These are phyloP conservation scores for Ommatoiulus sabulosus DNA, from an alignment of 2,888 invertebrate genomes.

Conservation along the genomic window DNA sequence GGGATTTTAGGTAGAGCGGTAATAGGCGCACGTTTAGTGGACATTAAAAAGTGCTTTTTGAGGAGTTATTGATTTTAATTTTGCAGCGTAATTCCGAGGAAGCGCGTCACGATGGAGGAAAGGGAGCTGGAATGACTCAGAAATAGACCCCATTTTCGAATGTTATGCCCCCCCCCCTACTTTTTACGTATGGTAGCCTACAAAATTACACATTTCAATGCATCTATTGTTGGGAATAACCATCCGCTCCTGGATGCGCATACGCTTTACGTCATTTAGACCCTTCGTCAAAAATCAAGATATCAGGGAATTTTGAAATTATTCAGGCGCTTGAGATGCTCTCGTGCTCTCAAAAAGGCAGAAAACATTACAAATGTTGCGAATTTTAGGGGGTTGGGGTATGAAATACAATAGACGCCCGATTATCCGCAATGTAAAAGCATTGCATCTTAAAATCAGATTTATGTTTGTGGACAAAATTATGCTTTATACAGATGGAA, in stretches of 20 bases:
- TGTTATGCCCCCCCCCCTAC: background rate
- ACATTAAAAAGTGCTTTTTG: background rate
- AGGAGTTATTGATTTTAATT: background rate
- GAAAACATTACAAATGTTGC: no score
- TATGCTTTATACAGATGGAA: no score
- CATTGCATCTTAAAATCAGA: no score
- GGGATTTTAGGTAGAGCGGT: background rate
- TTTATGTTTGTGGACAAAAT: no score
- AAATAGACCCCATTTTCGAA: background rate
- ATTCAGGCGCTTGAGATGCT: no score
- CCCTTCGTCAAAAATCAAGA: no score
- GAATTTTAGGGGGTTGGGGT: no score
- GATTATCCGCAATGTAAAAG: no score
- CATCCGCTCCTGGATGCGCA: background rate
- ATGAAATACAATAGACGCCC: no score
- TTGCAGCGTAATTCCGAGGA: background rate
- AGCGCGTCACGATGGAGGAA: background rate
- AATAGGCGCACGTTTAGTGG: background rate
- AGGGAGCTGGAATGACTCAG: background rate
- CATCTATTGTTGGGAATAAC: background rate
- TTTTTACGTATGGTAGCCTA: background rate
- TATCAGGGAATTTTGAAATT: no score
- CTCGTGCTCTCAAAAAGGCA: no score
- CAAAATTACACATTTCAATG: background rate
- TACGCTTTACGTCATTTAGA: background rate